Conservation (phyloP, 2,113 vertebrate species). For the Chaenogobius annularis region DNA sequence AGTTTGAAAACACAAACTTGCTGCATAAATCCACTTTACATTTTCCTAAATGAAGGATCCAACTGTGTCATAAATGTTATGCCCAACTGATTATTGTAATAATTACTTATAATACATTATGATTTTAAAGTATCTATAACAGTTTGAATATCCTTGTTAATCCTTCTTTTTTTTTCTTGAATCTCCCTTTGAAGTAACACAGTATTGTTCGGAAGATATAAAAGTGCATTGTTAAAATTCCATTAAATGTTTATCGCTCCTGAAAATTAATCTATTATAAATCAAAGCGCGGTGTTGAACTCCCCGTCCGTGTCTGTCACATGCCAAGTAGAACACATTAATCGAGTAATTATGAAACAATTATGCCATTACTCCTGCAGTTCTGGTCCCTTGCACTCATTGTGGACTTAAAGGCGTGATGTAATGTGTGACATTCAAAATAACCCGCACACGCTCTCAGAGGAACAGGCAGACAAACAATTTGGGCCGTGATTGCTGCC, state of each 20-base stretch:
- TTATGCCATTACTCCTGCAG: conserved; percentile 45
- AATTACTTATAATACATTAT: not conserved
- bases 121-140: not conserved
- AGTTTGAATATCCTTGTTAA: not conserved
- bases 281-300: conserved; percentile 31
- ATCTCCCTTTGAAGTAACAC: not conserved
- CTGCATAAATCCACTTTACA: too few relatives aligned
- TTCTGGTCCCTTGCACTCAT: conserved; percentile 55
- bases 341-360: conserved; percentile 52
- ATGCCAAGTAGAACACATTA: conserved; percentile 37
- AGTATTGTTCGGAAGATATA: not conserved
- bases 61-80: not conserved
- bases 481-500: conserved; percentile 9
- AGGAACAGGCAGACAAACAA: conserved; percentile 19
- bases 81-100: not conserved
- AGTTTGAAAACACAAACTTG: too few relatives aligned
- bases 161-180: not conserved
- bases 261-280: conserved; percentile 8
- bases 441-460: conserved; percentile 26
- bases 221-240: not conserved
- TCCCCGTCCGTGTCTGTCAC: conserved; percentile 50
- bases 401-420: conserved; percentile 17
- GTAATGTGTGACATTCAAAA: conserved; percentile 23
- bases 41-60: too few relatives aligned
- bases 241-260: not conserved